Percentiles rank a stretch among this genome's conserved stretches.
Evolutionary conservation across 2,113 vertebrate species (phyloP).

Genomic region (Noturus placidus): DNA sequence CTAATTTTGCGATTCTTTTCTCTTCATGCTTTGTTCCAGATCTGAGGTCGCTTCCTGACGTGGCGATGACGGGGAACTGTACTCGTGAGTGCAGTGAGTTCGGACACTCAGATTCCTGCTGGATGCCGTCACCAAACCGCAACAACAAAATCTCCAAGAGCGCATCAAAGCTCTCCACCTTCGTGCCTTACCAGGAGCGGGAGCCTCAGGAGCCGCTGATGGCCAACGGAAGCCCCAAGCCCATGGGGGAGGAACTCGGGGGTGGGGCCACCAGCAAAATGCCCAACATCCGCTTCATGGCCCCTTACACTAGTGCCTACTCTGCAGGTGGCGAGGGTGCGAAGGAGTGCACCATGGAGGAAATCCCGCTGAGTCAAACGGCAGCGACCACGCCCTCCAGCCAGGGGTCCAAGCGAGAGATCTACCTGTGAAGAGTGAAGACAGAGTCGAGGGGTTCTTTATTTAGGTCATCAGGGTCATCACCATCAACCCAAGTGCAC

Average conservation of each 20-base stretch:
- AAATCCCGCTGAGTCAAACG: slow-evolving; percentile 95
- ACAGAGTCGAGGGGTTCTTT: neutral
- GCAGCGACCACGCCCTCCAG: slow-evolving; percentile 86
- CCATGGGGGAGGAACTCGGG: slow-evolving; percentile 84
- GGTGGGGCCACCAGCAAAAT: slow-evolving; percentile 82
- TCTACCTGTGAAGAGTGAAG: slow-evolving; percentile 88
- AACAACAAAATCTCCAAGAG: slow-evolving; percentile 83
- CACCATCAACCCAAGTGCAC: slow-evolving; percentile 28
- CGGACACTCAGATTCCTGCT: slow-evolving; percentile 96
- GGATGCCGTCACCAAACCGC: slow-evolving; percentile 94
- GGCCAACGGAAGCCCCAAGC: slow-evolving; percentile 91
- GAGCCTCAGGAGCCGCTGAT: slow-evolving; percentile 87
- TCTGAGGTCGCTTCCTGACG: slow-evolving; percentile 92
- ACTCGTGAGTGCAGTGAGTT: slow-evolving; percentile 96
- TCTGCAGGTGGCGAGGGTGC: slow-evolving; percentile 86
- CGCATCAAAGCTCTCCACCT: slow-evolving; percentile 94
- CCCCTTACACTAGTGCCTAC: slow-evolving; percentile 97
- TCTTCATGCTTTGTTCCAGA: slow-evolving; percentile 67
- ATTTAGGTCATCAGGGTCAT: slow-evolving; percentile 26
- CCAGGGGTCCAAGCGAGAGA: slow-evolving; percentile 94
- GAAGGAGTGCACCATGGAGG: slow-evolving; percentile 93
- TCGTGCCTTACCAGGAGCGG: slow-evolving; percentile 99
- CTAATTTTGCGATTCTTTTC: neutral
- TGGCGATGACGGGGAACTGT: slow-evolving; percentile 98
- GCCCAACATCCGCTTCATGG: slow-evolving; percentile 94